A percentile compares a stretch with the other conserved stretches of the same genome.
Conservation (phyloP, 2,113 vertebrate genomes). For the Apistogramma diplotaenia region DNA sequence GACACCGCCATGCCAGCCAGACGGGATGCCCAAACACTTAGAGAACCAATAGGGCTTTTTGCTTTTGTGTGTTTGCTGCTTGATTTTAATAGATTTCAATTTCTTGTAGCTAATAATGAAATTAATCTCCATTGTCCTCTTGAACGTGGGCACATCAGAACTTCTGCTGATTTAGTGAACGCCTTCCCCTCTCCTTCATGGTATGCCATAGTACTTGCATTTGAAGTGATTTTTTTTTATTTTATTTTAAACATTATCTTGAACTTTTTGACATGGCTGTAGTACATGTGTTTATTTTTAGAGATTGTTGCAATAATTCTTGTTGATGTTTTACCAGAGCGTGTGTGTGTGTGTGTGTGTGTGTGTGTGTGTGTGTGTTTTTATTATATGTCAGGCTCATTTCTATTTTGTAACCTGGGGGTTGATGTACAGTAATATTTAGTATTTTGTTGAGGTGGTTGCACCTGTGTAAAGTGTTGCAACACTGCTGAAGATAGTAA, state of each 20-base stretch:
- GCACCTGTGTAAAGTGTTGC: slow-evolving; percentile 59
- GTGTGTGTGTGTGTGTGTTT: slow-evolving; percentile 41
- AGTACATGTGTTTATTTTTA: slow-evolving; percentile 73
- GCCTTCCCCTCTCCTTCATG: slow-evolving; percentile 46
- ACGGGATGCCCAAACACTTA: slow-evolving; percentile 53
- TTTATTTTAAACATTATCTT: slow-evolving; percentile 42
- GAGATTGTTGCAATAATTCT: slow-evolving; percentile 80
- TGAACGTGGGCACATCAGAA: slow-evolving; percentile 56
- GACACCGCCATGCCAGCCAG: slow-evolving; percentile 52
- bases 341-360: slow-evolving; percentile 28
- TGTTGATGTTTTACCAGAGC: slow-evolving; percentile 68
- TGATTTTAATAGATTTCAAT: slow-evolving; percentile 41
- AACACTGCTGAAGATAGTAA: slow-evolving; percentile 42
- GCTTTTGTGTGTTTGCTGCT: slow-evolving; percentile 68
- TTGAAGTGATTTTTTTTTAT: slow-evolving; percentile 70
- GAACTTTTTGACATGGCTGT: slow-evolving; percentile 64
- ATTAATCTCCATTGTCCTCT: slow-evolving; percentile 40
- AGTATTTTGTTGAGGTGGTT: slow-evolving; percentile 56
- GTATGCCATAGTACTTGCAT: slow-evolving; percentile 73
- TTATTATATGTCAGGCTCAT: slow-evolving; percentile 60
- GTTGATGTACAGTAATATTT: slow-evolving; percentile 64
- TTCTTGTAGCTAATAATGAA: slow-evolving; percentile 58
- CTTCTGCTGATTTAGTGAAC: slow-evolving; percentile 64
- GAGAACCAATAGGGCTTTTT: slow-evolving; percentile 64
- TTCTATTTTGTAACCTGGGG: slow-evolving; percentile 63